These are phyloP conservation scores for Thereva unica DNA, from an alignment of 2,888 invertebrate species.

Conservation along the genomic window DNA sequence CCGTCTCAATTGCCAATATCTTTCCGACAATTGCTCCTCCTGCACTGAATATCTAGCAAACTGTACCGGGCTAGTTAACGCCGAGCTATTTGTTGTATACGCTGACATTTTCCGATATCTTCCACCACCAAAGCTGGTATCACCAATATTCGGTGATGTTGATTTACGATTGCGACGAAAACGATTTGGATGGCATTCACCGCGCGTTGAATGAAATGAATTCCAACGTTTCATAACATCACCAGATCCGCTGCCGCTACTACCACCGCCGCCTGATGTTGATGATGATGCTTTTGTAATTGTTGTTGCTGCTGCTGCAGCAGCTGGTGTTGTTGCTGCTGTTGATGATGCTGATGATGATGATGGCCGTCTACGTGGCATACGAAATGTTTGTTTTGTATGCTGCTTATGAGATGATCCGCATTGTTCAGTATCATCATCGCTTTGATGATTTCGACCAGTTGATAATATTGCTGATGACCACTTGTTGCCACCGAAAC, in stretches of 20 bases:
- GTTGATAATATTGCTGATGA: conserved; percentile 22
- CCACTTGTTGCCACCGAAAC: conserved; percentile 35
- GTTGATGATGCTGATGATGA: conserved; percentile 3
- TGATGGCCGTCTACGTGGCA: conserved; percentile 10
- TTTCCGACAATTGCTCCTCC: not conserved
- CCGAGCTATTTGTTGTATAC: not conserved
- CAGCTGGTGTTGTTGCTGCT: too few species aligned
- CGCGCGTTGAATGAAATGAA: conserved; percentile 44
- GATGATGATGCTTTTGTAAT: not conserved
- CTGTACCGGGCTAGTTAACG: not conserved
- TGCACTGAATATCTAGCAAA: conserved; percentile 7
- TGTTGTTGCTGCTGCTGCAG: too few species aligned
- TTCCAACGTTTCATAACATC: conserved; percentile 43
- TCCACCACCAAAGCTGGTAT: not conserved
- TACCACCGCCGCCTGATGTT: not conserved
- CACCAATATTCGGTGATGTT: conserved; percentile 40
- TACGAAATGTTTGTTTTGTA: conserved; percentile 15
- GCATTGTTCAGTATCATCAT: not conserved
- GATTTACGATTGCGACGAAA: conserved; percentile 43
- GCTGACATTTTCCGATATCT: conserved; percentile 1
- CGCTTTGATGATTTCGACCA: conserved; percentile 5
- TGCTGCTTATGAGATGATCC: not conserved
- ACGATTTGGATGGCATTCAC: conserved; percentile 45
- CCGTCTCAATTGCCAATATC: conserved; percentile 18
- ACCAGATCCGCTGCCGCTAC: not conserved